A percentile compares a stretch with the other conserved stretches of the same genome.
These are phyloP conservation scores for Cancer borealis DNA, from an alignment of 2,888 invertebrate genomes.

Conservation along the genomic window DNA sequence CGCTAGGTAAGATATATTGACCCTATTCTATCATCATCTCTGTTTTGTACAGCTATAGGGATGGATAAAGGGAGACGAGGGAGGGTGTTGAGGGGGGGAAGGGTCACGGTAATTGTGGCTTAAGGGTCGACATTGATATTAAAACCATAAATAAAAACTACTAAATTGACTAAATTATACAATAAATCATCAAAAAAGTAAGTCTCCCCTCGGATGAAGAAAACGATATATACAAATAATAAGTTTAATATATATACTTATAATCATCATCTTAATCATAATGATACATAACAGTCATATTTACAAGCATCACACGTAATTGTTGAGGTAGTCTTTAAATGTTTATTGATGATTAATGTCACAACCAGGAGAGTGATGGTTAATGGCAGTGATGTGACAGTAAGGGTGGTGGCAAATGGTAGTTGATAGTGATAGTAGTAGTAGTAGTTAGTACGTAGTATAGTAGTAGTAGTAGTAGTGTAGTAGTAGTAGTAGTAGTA, in stretches of 20 bases:
- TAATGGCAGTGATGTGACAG: not conserved
- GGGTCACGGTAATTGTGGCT: too few species aligned
- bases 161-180: too few species aligned
- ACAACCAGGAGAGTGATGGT: conserved; percentile 26
- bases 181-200: too few species aligned
- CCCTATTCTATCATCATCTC: too few species aligned
- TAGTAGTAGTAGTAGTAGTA: conserved; percentile 18
- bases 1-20: too few species aligned
- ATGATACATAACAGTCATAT: not conserved
- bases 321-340: not conserved
- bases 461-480: conserved; percentile 22
- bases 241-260: not conserved
- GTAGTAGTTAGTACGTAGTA: not conserved
- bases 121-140: too few species aligned
- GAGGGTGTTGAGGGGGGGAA: too few species aligned
- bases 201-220: not conserved
- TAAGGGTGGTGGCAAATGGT: not conserved
- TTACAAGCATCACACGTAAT: not conserved
- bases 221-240: not conserved
- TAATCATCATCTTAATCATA: not conserved
- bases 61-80: too few species aligned
- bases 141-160: not conserved
- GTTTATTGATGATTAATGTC: not conserved
- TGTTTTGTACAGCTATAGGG: too few species aligned
- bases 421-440: too few species aligned